Conservation (phyloP, 2,113 vertebrate genomes). For the Gila orcuttii region DNA sequence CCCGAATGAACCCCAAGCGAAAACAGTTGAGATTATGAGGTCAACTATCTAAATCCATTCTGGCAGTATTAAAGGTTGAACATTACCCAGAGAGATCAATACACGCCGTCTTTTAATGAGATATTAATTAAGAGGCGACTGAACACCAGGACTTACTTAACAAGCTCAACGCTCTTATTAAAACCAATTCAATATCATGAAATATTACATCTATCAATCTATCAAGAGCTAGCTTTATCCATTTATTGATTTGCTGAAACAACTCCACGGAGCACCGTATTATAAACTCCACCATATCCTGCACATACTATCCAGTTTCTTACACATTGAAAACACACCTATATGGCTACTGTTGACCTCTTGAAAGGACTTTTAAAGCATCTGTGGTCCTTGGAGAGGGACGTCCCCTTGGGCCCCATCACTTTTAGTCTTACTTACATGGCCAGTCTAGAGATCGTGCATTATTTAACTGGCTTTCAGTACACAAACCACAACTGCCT, state of each 20-base stretch:
- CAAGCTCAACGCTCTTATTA: background rate
- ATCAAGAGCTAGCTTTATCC: slow-evolving; percentile 29
- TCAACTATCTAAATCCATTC: slow-evolving; percentile 37
- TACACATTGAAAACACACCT: background rate
- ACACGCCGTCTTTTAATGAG: slow-evolving; percentile 46
- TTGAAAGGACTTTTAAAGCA: slow-evolving; percentile 17
- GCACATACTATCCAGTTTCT: background rate
- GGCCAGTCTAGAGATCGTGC: slow-evolving; percentile 46
- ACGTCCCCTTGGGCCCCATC: slow-evolving; percentile 28
- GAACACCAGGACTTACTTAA: slow-evolving; percentile 28
- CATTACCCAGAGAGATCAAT: slow-evolving; percentile 46
- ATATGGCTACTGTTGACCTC: background rate
- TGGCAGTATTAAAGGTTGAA: slow-evolving; percentile 28
- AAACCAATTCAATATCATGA: slow-evolving; percentile 10
- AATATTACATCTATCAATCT: slow-evolving; percentile 35
- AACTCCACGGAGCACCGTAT: background rate
- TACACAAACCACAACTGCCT: slow-evolving; percentile 44
- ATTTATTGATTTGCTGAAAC: background rate
- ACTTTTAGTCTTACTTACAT: slow-evolving; percentile 59
- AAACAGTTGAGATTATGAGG: slow-evolving; percentile 37
- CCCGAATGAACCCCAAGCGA: slow-evolving; percentile 21
- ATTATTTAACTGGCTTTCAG: slow-evolving; percentile 57
- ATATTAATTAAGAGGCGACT: slow-evolving; percentile 56
- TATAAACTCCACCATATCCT: background rate
- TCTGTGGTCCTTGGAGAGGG: slow-evolving; percentile 3